phyloP scores from a whole-genome alignment of 2,888 invertebrate species.

The Iphiclides podalirius region DNA sequence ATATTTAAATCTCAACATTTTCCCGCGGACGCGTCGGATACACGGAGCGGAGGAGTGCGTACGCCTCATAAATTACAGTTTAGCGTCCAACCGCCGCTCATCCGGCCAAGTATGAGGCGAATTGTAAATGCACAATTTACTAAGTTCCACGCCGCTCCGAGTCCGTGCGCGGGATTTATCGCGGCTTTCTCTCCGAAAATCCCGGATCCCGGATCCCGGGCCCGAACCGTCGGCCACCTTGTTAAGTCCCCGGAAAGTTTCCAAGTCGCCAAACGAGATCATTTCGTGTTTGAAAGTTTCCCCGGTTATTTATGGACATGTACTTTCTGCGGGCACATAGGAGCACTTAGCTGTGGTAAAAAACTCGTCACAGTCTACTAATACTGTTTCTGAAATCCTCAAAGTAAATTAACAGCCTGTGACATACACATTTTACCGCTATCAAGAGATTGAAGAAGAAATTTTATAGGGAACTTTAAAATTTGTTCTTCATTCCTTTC shows the following conservation, averaged over 20 bases:
- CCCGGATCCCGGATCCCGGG: constrained; percentile 36
- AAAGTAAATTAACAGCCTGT: too few species aligned
- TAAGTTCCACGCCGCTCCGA: constrained; percentile 43
- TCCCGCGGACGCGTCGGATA: neutral
- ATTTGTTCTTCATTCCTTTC: too few species aligned
- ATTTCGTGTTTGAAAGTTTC: constrained; percentile 14
- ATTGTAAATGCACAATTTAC: constrained; percentile 67
- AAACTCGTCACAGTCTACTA: neutral
- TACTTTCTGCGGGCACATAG: constrained; percentile 30
- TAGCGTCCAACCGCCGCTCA: constrained; percentile 33
- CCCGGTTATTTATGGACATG: constrained; percentile 5
- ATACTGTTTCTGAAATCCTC: too few species aligned
- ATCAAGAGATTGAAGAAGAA: too few species aligned
- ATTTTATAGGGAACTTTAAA: too few species aligned
- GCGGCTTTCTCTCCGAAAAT: constrained; percentile 29
- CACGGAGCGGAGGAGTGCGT: constrained; percentile 50
- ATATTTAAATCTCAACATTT: neutral
- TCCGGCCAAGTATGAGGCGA: constrained; percentile 49
- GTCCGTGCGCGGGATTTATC: constrained; percentile 47
- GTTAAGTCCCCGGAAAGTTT: constrained; percentile 17
- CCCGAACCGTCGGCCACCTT: constrained; percentile 23
- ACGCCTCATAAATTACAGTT: constrained; percentile 69
- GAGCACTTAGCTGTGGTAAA: neutral
- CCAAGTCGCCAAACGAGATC: constrained; percentile 18
- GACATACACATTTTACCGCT: too few species aligned